phyloP scores from a whole-genome alignment of 2,888 invertebrate genomes.

The Fragum fragum region DNA sequence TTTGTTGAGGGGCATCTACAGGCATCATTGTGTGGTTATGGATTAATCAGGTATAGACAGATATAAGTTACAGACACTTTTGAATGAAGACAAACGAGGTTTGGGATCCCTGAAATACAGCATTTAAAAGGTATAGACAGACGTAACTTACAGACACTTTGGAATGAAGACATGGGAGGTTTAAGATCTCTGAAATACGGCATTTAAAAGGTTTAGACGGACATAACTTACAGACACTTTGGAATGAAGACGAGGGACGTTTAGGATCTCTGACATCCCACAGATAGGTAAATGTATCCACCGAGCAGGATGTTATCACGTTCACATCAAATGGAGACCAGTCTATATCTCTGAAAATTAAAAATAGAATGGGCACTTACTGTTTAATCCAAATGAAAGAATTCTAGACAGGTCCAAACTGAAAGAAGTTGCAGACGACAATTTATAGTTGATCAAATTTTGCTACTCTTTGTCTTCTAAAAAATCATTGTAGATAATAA shows the following conservation, averaged over 20 bases:
- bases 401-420: no score
- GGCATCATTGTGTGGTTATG: no score
- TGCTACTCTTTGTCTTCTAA: no score
- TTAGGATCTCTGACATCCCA: slow-evolving; percentile 97
- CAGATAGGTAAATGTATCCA: slow-evolving; percentile 96
- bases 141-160: slow-evolving; percentile 92
- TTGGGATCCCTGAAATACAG: slow-evolving; percentile 95
- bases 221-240: slow-evolving; percentile 92
- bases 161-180: slow-evolving; percentile 93
- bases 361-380: no score
- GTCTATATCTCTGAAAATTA: slow-evolving; percentile 91
- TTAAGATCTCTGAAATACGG: slow-evolving; percentile 95
- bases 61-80: slow-evolving; percentile 92
- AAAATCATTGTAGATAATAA: no score
- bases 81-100: slow-evolving; percentile 93
- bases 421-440: no score
- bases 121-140: no score
- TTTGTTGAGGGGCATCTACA: no score
- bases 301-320: slow-evolving; percentile 95
- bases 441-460: no score
- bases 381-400: no score
- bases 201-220: slow-evolving; percentile 84
- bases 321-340: slow-evolving; percentile 95
- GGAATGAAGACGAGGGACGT: slow-evolving; percentile 93
- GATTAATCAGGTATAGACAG: no score